Base-by-base conservation (phyloP, 64 coral and sea anemone species). In the Cladopsammia gracilis region DNA sequence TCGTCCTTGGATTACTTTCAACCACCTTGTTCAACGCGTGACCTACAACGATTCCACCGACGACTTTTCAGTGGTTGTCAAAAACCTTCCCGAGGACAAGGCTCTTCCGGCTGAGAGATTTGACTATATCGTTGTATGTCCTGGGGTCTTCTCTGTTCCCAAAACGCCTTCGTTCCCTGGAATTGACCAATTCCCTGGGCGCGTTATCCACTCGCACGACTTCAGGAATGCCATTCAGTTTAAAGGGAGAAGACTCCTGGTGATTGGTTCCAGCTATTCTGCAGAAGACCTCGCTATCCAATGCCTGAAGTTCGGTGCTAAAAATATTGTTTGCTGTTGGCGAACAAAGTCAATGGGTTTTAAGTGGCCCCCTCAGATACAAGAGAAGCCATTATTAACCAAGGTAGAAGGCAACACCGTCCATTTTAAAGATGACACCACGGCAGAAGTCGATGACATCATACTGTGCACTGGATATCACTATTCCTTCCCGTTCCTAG, bases 281-380 rank as follows among this genome's bases (percentile, higher is more conserved):
- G 87, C 87, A 24, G 87, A 89, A 64, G 87, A 89, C 52, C 48
- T 89, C 43, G 87, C 87, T 6, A 20, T 89, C 13, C 87, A 78
- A 43, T 34, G 20, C 19, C 24, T 75, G 9, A 89, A 89, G 44
- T 89, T 62, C 48, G 87, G 87, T 2, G 87, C 87, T 62, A 46
- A 65, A 57, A 78, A 64, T 22, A 19, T 20, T 71, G 48, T 23
- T 61, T 59, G 44, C 61, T 19, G 23, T 23, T 84, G 56, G 47
- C 80, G 80, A 16, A 84, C 80, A n/a, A 19, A 14, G 20, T 53
- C 87, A 2, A 89, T 89, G 87, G 73, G 73, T 25, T 89, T 89
- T 73, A 89, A 89, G 46, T 89, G 87, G 87, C 87, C 87, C 2
- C n/a, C 56, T 9, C 20, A 78, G 70, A 78, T 89, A 5, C 10